These are phyloP conservation scores for Pelobates fuscus DNA, from an alignment of 2,113 vertebrate genomes.

Conservation along the genomic window DNA sequence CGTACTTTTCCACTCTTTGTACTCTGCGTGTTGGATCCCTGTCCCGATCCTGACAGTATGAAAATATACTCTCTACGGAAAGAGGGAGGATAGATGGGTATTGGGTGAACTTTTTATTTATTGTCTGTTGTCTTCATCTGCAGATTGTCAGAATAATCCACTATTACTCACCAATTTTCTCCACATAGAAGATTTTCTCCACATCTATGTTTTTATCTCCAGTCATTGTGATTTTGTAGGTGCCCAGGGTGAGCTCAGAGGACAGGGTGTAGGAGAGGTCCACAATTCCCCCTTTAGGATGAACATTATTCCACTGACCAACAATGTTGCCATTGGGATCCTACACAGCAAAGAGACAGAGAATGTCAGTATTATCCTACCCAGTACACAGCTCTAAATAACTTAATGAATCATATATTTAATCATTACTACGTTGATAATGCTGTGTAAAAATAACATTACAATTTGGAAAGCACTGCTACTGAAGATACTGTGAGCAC, in stretches of 20 bases:
- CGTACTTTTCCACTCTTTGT: too few species aligned
- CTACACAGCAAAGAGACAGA: conserved; percentile 35
- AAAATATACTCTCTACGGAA: too few species aligned
- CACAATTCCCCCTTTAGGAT: conserved; percentile 52
- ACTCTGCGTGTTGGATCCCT: too few species aligned
- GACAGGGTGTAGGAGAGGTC: conserved; percentile 57
- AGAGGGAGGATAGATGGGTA: too few species aligned
- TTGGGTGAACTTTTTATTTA: not conserved
- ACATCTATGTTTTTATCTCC: too few species aligned
- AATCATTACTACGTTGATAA: not conserved
- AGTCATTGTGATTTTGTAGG: conserved; percentile 32
- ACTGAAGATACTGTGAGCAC: not conserved
- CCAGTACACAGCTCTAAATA: too few species aligned
- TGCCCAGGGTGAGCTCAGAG: conserved; percentile 46
- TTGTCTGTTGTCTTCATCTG: not conserved
- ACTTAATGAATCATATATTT: not conserved
- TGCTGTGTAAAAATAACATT: not conserved
- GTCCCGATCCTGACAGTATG: too few species aligned
- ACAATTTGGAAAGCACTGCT: not conserved
- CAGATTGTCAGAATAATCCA: not conserved
- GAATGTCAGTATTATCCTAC: not conserved
- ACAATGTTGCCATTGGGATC: conserved; percentile 55
- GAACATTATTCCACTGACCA: conserved; percentile 54
- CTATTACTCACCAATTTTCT: conserved; percentile 55
- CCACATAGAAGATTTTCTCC: conserved; percentile 50